A percentile compares a stretch with the other conserved stretches of the same genome.
phyloP scores from a whole-genome alignment of 2,113 vertebrate genomes.

The Vimba vimba region DNA sequence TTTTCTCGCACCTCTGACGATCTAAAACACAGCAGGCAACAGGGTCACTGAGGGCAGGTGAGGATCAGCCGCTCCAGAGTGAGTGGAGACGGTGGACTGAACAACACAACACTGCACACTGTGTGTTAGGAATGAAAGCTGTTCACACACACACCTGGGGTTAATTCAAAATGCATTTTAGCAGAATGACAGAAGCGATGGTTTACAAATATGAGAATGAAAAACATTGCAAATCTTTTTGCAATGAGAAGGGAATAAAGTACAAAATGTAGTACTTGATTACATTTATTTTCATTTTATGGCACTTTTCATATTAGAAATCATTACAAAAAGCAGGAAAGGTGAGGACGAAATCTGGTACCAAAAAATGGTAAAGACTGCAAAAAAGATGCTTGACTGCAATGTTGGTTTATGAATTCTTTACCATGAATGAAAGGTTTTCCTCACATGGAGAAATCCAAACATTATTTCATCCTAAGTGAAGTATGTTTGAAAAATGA shows the following conservation, averaged over 20 bases:
- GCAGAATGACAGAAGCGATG: background rate
- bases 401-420: background rate
- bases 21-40: conserved; percentile 76
- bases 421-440: background rate
- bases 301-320: background rate
- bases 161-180: background rate
- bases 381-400: background rate
- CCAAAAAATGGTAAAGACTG: background rate
- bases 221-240: conserved; percentile 4
- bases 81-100: background rate
- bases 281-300: background rate
- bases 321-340: background rate
- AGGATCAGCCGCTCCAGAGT: conserved; percentile 23
- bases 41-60: conserved; percentile 75
- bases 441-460: conserved; percentile 6
- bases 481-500: conserved; percentile 12
- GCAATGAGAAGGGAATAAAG: background rate
- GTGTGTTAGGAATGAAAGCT: background rate
- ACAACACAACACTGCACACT: background rate
- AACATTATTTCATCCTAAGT: background rate
- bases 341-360: background rate
- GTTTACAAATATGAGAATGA: conserved; percentile 1
- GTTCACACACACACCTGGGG: background rate
- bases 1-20: conserved; percentile 94
- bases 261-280: background rate